Evolutionary conservation across 2,797 vertebrate species (phyloP).

Genomic region (Hypotaenidia philippensis): DNA sequence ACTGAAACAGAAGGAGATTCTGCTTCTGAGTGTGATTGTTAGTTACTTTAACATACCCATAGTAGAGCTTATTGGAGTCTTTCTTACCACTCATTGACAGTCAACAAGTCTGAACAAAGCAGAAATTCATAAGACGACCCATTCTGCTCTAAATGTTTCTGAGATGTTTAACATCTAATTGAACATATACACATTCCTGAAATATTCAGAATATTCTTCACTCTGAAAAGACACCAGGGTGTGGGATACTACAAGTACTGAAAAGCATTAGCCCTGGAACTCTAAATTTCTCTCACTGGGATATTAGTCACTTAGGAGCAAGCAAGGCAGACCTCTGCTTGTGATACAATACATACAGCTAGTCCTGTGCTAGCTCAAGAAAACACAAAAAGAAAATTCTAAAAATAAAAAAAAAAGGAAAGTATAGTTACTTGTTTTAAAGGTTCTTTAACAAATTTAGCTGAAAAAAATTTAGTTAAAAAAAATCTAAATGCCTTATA

Average conservation of each 20-base stretch:
- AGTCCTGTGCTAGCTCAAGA: not conserved
- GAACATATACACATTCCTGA: not conserved
- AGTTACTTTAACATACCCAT: fast-evolving
- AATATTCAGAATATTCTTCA: not conserved
- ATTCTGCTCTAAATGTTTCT: not conserved
- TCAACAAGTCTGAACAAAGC: not conserved
- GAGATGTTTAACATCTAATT: not conserved
- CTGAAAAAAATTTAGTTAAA: not conserved
- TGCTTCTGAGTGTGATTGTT: not conserved
- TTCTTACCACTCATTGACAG: not conserved
- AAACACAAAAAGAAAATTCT: not conserved
- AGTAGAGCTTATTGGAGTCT: not conserved
- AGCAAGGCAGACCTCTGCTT: not conserved
- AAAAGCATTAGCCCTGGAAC: not conserved
- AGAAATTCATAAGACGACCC: not conserved
- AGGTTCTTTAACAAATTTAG: not conserved
- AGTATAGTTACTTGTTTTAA: fast-evolving
- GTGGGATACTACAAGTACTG: not conserved
- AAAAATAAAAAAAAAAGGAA: not conserved
- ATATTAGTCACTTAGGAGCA: fast-evolving
- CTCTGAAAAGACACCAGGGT: not conserved
- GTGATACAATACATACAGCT: not conserved
- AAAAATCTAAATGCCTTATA: not conserved
- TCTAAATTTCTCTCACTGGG: not conserved
- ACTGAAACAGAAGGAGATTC: fast-evolving